Conservation (phyloP, 92 coral and sea anemone genomes). For the Porites divaricata region DNA sequence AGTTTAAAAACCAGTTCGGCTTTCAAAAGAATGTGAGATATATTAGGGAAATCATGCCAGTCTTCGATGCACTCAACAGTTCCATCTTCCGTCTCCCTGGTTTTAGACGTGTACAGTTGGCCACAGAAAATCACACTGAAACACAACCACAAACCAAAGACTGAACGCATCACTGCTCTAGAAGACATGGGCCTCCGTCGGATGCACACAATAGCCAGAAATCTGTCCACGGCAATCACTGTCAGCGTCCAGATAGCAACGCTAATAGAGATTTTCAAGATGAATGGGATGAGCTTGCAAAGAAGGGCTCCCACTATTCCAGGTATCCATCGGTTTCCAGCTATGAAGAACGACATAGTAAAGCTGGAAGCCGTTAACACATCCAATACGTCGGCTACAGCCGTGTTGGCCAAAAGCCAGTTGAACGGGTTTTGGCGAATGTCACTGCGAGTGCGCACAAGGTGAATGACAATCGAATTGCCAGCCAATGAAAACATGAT, state of each 20-base stretch:
- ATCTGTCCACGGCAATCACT: slow-evolving; percentile 54
- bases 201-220: slow-evolving; percentile 56
- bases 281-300: slow-evolving; percentile 38
- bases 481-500: slow-evolving; percentile 26
- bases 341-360: background rate
- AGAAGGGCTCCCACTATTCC: slow-evolving; percentile 2
- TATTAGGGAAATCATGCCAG: background rate
- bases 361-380: background rate
- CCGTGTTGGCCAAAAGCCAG: slow-evolving; percentile 5
- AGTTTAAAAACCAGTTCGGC: background rate
- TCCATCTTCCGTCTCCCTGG: background rate
- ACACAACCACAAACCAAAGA: background rate
- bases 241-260: slow-evolving; percentile 48
- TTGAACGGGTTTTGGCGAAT: background rate
- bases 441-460: background rate
- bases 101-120: background rate
- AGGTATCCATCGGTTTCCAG: background rate
- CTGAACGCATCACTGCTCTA: slow-evolving; percentile 28
- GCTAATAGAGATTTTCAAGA: slow-evolving; percentile 24
- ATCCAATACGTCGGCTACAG: slow-evolving; percentile 5
- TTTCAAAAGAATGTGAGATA: background rate
- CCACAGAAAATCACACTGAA: background rate
- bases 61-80: background rate
- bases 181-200: slow-evolving; percentile 37
- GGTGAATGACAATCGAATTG: slow-evolving; percentile 38